Base-by-base conservation (phyloP, 2,113 vertebrate species). In the Cyanistes caeruleus region DNA sequence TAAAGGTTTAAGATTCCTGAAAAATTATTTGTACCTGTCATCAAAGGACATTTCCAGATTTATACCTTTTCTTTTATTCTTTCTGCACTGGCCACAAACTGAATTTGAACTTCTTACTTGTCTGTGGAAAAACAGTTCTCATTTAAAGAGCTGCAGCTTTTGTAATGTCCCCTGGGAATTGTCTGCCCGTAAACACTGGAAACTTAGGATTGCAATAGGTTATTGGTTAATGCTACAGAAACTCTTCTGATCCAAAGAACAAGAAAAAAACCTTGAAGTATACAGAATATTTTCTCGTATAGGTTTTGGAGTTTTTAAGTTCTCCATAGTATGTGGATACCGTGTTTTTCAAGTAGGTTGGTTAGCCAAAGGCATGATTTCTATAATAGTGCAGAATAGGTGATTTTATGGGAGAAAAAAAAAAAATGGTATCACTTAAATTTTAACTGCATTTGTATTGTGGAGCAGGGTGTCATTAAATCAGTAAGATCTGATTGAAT, bases 341-440 rank as follows among this genome's bases (percentile, higher is more conserved):
- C 18, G 6, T 72, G 11, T 55, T 82, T 94, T 51, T 51, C 51
- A 70, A 79, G 31, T n/a, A 68, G 19, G 6, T 13, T n/a, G 35
- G 58, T 74, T 46, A 48, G 33, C 43, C 49, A 64, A 84, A 49
- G 35, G 5, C 13, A 64, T 25, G 21, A 22, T 51, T 79, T 62
- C 28, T 68, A 0, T 31, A 43, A 7, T 20, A 72, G 30, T 52
- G n/a, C n/a, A 37, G 41, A 56, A 60, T 4, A 35, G 15, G 9
- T 56, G 33, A 49, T 63, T 67, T 53, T 64, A 22, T 23, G 22
- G 15, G 1, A 3, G 0, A 3, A 44, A 4, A 12, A 46, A 12
- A 46, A 51, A 43, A 41, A 28, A 37, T 0, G 1, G 2, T 23
- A 1, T n/a, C 22, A 18, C 6, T 73, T 73, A 13, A 14, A 68